These are phyloP conservation scores for Mycteria americana DNA, from an alignment of 2,797 vertebrate genomes.

Conservation along the genomic window DNA sequence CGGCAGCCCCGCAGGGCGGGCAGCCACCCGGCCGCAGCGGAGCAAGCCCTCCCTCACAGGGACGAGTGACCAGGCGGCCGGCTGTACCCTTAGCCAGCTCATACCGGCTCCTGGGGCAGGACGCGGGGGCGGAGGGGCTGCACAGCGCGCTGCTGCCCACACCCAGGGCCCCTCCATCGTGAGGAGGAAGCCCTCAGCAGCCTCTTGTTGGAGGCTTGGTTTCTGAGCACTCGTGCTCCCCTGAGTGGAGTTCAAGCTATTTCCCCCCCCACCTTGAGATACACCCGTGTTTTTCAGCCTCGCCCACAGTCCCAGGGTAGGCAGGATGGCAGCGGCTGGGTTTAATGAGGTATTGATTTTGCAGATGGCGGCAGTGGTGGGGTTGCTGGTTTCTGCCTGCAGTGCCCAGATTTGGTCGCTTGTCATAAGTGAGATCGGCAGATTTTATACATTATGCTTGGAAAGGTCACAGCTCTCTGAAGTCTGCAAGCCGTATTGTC, in stretches of 20 bases:
- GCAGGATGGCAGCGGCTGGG: background rate
- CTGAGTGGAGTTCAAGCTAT: accelerated
- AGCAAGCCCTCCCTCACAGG: background rate
- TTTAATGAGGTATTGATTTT: background rate
- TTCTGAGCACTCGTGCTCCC: accelerated
- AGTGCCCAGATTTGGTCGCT: accelerated
- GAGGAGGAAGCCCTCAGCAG: background rate
- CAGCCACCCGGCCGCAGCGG: accelerated
- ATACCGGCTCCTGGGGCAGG: background rate
- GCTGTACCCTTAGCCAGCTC: too few relatives aligned
- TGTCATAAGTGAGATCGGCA: accelerated
- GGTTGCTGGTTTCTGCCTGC: background rate
- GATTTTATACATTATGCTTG: background rate
- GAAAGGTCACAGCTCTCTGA: conserved; percentile 34
- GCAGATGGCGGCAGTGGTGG: background rate
- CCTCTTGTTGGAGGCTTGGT: background rate
- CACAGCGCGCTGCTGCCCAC: background rate
- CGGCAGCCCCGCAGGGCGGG: accelerated
- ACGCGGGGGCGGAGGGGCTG: accelerated
- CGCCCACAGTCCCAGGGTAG: background rate
- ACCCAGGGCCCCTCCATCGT: accelerated
- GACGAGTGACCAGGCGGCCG: accelerated
- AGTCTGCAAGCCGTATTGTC: background rate
- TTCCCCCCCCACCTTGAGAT: accelerated
- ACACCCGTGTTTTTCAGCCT: background rate